Percentiles rank a stretch among this genome's conserved stretches.
phyloP scores from a whole-genome alignment of 2,797 vertebrate species.

The Halcyon chelicuti region DNA sequence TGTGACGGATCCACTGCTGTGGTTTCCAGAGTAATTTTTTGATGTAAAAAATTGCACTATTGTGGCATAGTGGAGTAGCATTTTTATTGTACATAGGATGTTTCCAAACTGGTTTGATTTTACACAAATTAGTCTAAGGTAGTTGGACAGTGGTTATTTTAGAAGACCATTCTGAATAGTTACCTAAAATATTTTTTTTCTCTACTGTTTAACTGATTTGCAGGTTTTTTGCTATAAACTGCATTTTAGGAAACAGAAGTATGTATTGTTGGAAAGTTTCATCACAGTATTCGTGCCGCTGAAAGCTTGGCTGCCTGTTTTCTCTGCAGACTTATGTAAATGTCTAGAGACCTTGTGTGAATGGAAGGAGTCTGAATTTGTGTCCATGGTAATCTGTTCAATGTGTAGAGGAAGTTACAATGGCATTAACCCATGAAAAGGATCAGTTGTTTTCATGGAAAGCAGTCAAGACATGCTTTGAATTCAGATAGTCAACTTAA shows the following conservation, averaged over 20 bases:
- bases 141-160: background rate
- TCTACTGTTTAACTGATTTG: background rate
- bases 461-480: constrained; percentile 82
- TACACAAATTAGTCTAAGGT: background rate
- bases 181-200: background rate
- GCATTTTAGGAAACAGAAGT: constrained; percentile 71
- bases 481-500: constrained; percentile 82
- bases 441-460: constrained; percentile 83
- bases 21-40: background rate
- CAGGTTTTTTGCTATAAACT: constrained; percentile 62
- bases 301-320: constrained; percentile 67
- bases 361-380: constrained; percentile 72
- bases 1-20: background rate
- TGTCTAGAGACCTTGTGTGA: constrained; percentile 70
- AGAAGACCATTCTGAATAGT: background rate
- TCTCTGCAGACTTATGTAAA: constrained; percentile 68
- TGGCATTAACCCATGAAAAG: constrained; percentile 81
- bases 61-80: background rate
- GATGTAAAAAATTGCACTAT: background rate
- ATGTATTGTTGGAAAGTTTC: constrained; percentile 61
- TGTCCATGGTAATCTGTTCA: constrained; percentile 86
- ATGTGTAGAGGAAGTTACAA: constrained; percentile 83
- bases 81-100: background rate
- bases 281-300: constrained; percentile 41
- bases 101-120: background rate